These are phyloP conservation scores for Malaclemys terrapin DNA, from an alignment of 2,113 vertebrate species.

Conservation along the genomic window DNA sequence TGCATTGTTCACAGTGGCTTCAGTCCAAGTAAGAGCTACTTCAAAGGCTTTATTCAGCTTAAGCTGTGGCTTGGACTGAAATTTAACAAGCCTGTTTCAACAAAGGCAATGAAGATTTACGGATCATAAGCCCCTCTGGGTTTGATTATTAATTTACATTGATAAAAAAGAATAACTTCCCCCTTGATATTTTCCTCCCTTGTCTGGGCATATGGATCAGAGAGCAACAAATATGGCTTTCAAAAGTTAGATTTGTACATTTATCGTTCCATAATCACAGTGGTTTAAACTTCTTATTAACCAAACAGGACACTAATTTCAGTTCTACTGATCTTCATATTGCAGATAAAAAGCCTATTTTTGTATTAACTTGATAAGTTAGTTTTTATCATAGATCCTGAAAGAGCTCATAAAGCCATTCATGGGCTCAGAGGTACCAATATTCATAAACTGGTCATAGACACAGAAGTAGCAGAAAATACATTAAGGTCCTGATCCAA, in stretches of 20 bases:
- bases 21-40: conserved; percentile 14
- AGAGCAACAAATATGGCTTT: background rate
- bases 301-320: background rate
- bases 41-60: conserved; percentile 27
- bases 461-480: background rate
- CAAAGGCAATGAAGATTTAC: conserved; percentile 31
- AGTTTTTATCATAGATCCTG: background rate
- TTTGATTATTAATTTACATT: conserved; percentile 27
- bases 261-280: background rate
- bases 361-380: background rate
- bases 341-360: background rate
- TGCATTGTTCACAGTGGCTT: conserved; percentile 8
- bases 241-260: background rate
- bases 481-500: background rate
- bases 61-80: background rate
- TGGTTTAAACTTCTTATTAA: conserved; percentile 23
- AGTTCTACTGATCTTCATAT: background rate
- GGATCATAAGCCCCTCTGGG: background rate
- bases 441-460: background rate
- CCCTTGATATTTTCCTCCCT: conserved; percentile 2
- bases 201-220: background rate
- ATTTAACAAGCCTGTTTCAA: conserved; percentile 34
- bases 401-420: conserved; percentile 3
- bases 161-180: background rate
- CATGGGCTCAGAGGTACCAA: background rate